Conservation (phyloP, 1,140 invertebrate species). For the Yoshiicerus persimilis region DNA sequence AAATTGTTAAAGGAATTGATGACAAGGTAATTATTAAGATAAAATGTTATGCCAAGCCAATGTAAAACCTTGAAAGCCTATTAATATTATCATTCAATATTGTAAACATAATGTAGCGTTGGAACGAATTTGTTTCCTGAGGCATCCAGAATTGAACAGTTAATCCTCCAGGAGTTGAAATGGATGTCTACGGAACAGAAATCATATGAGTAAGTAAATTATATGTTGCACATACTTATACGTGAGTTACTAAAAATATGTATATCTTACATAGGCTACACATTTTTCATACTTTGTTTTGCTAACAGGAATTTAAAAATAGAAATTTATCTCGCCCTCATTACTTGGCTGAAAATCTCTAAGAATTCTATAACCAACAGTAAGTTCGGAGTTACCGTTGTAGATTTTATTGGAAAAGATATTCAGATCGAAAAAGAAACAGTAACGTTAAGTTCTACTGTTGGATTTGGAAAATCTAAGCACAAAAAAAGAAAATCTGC, state of each 20-base stretch:
- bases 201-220: constrained; percentile 30
- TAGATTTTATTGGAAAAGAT: neutral
- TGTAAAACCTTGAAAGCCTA: too few relatives aligned
- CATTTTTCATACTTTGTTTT: neutral
- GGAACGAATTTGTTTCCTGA: constrained; percentile 38
- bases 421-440: constrained; percentile 26
- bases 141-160: constrained; percentile 21
- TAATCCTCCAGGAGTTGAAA: constrained; percentile 35
- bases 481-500: neutral
- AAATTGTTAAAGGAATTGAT: constrained; percentile 28
- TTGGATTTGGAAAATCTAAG: neutral
- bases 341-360: neutral
- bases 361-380: neutral
- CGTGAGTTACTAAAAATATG: neutral
- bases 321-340: neutral
- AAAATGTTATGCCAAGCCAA: neutral
- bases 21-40: constrained; percentile 30
- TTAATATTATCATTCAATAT: neutral
- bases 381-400: neutral
- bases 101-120: constrained; percentile 30
- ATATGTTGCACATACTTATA: neutral
- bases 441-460: neutral
- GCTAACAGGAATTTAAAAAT: neutral
- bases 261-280: too few relatives aligned
- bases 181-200: constrained; percentile 32